Conservation (phyloP, 1,140 invertebrate genomes). For the Rhopalosiphum padi region DNA sequence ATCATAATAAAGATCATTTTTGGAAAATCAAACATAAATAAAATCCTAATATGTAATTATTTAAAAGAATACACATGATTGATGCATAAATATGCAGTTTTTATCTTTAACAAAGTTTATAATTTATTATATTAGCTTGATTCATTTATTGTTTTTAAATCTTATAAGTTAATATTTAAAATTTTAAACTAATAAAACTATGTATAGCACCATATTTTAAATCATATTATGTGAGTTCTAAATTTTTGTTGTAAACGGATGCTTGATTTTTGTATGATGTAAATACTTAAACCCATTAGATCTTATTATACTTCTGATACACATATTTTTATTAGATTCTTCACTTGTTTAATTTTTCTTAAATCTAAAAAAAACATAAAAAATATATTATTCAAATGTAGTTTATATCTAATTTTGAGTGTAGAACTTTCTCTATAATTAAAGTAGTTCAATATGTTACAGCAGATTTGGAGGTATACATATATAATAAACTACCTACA, state of each 20-base stretch:
- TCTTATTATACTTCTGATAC: not conserved
- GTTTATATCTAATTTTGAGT: not conserved
- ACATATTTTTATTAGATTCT: not conserved
- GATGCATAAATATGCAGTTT: not conserved
- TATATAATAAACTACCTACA: too few relatives aligned
- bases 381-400: not conserved
- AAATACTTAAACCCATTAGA: conserved; percentile 3
- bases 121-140: not conserved
- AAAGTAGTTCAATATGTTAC: too few relatives aligned
- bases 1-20: not conserved
- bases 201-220: conserved; percentile 32
- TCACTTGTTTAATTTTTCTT: not conserved
- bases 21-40: not conserved
- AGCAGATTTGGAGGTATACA: too few relatives aligned
- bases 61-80: not conserved
- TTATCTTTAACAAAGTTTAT: not conserved
- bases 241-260: not conserved
- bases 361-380: not conserved
- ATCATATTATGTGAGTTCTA: not conserved
- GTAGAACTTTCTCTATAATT: too few relatives aligned
- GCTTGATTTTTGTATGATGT: not conserved
- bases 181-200: conserved; percentile 16
- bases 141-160: not conserved
- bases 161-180: conserved; percentile 29
- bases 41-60: not conserved